Evolutionary conservation across 1,140 invertebrate genomes (phyloP), one percentile per base, ranked within the genome.

Genomic region (Mercenaria mercenaria): DNA sequence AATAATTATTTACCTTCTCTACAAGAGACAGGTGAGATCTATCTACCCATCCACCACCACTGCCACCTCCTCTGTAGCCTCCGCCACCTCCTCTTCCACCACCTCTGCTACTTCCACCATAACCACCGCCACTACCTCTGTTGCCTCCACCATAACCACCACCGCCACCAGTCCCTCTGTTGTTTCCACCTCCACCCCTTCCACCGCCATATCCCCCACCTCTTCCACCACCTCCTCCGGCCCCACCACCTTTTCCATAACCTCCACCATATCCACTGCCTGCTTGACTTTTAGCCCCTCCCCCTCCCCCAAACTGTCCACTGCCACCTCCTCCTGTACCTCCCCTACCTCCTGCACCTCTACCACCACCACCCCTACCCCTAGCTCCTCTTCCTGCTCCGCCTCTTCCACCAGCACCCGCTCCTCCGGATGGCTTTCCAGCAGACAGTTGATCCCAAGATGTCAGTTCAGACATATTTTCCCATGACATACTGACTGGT

Each of bases 381-480:
- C 32, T 37, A 41, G 0, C 59, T 50, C 39, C 26, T 18, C 39
- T n/a, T 39, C 29, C 76, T 37, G 11, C 84, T 43, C 67, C 61
- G 26, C 43, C 43, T 89, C 59, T 74, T 23, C 26, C 84, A 23
- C 52, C 64, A 39, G n/a, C 37, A 18, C 43, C 61, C 47, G n/a
- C 13, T 43, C 23, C 87, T 37, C 43, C 59, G 32, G 29, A 52
- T 20, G n/a, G 26, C 52, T 80, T 80, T 69, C 10, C 39, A 10
- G 1, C 41, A 10, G 43, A 77, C 43, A 74, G 0, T 29, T 88
- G 67, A 52, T 88, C 72, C 85, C 72, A 77, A n/a, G 67, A 77
- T 29, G 67, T 77, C 0, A 74, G 4, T 47, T 88, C 39, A 23
- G 67, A 39, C 52, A 74, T 41, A 8, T 79, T 29, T n/a, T 26